Evolutionary conservation across 2,113 vertebrate species (phyloP).

Genomic region (Dipodomys merriami): DNA sequence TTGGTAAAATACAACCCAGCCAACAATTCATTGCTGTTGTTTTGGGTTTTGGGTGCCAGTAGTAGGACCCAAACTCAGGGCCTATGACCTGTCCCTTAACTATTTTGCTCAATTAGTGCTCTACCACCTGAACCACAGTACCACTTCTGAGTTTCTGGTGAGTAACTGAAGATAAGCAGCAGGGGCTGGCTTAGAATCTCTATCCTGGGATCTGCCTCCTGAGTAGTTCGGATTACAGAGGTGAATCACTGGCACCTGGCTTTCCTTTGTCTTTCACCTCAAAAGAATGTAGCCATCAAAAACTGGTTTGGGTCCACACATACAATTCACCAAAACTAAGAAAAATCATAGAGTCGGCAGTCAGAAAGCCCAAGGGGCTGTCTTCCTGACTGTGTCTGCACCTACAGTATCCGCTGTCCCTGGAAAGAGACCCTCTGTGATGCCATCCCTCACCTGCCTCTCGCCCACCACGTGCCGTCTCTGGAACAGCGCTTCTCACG

Average conservation of each 20-base stretch:
- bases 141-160: no score
- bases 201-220: no score
- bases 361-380: background rate
- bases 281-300: background rate
- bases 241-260: no score
- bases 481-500: slow-evolving; percentile 56
- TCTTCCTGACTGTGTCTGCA: background rate
- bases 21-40: background rate
- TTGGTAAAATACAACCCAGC: background rate
- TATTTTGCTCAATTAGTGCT: no score
- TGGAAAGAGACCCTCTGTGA: background rate
- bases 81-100: no score
- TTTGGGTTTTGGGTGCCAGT: background rate
- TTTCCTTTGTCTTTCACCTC: background rate
- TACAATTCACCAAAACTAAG: background rate
- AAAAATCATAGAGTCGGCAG: background rate
- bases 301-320: background rate
- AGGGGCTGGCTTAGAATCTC: no score
- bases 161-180: no score
- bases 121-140: no score
- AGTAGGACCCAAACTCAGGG: no score
- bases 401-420: background rate
- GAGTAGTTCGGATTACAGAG: no score
- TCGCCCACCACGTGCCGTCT: background rate
- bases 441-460: background rate